These are phyloP conservation scores for Drosophila nannoptera DNA, from an alignment of 1,140 invertebrate genomes.

Conservation along the genomic window DNA sequence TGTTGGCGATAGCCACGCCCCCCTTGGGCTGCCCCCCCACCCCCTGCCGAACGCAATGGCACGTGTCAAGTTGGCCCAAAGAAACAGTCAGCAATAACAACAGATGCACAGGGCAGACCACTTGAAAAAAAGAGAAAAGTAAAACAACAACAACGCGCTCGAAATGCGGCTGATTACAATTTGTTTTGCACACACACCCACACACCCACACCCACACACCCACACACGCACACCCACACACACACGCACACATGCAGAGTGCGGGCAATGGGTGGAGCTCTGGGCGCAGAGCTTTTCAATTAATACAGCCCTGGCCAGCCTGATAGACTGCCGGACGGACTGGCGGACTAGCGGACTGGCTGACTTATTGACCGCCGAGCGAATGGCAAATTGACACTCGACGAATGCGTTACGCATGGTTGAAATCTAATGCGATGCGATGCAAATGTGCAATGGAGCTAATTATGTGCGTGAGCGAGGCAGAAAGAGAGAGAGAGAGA, in stretches of 20 bases:
- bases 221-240: too few relatives aligned
- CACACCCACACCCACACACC: not conserved
- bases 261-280: not conserved
- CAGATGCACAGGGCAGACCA: not conserved
- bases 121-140: conserved; percentile 8
- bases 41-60: conserved; percentile 26
- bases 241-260: too few relatives aligned
- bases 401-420: conserved; percentile 19
- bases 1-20: not conserved
- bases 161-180: conserved; percentile 19
- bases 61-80: conserved; percentile 37
- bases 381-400: conserved; percentile 28
- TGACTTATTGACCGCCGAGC: not conserved
- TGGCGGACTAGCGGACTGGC: not conserved
- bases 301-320: conserved; percentile 23
- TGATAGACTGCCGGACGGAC: not conserved
- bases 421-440: conserved; percentile 6
- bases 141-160: too few relatives aligned
- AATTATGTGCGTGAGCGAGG: not conserved
- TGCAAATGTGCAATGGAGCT: not conserved
- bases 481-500: not conserved
- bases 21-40: conserved; percentile 4
- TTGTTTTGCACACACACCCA: conserved; percentile 12
- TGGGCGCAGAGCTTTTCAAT: conserved; percentile 22
- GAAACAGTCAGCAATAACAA: conserved; percentile 21